Percentiles rank a stretch among this genome's conserved stretches.
Conservation (phyloP, 2,797 vertebrate genomes). For the Phataginus tricuspis region DNA sequence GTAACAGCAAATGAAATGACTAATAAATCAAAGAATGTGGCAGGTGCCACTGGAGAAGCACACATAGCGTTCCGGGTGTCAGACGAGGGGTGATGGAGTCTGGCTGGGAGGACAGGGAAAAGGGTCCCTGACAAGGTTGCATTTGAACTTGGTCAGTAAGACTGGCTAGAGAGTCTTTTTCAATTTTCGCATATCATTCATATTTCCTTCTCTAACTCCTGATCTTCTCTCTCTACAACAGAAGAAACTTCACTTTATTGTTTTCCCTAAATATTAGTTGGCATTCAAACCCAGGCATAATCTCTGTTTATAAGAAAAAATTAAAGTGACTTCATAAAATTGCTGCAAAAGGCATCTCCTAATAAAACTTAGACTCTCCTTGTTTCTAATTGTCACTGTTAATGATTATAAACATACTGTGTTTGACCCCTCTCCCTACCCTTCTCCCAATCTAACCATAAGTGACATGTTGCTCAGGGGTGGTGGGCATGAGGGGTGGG, state of each 20-base stretch:
- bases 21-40: constrained; percentile 8
- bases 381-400: constrained; percentile 44
- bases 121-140: background rate
- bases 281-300: background rate
- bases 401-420: constrained; percentile 9
- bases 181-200: constrained; percentile 21
- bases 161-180: background rate
- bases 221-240: constrained; percentile 11
- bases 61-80: background rate
- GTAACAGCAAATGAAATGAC: background rate
- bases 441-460: background rate
- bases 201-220: background rate
- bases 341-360: background rate
- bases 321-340: constrained; percentile 33
- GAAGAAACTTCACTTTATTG: background rate
- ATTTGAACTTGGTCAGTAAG: background rate
- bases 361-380: constrained; percentile 28
- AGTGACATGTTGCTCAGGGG: background rate
- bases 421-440: background rate
- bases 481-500: background rate
- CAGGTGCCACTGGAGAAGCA: background rate
- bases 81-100: background rate
- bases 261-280: constrained; percentile 22
- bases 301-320: constrained; percentile 57
- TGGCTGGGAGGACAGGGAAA: background rate